Percentiles rank a stretch among this genome's conserved stretches.
Evolutionary conservation across 2,888 invertebrate species (phyloP).

Genomic region (Hyles lineata): DNA sequence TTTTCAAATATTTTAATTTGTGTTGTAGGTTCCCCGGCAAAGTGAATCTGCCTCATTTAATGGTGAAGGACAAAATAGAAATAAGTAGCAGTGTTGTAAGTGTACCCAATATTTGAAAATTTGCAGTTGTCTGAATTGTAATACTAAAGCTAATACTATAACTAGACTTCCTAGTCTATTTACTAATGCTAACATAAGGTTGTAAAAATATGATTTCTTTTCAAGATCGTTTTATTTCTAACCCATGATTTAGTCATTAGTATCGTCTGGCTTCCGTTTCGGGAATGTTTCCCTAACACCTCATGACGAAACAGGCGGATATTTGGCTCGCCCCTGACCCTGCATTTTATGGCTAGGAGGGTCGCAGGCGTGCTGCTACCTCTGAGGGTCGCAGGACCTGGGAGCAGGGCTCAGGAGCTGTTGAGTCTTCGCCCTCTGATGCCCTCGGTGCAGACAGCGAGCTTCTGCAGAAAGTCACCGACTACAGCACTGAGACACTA

Average conservation of each 20-base stretch:
- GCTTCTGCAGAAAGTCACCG: conserved; percentile 71
- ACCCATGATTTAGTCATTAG: too few species aligned
- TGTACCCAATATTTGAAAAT: background rate
- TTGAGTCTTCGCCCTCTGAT: background rate
- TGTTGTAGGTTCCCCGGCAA: conserved; percentile 72
- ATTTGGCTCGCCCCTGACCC: background rate
- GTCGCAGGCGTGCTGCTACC: conserved; percentile 29
- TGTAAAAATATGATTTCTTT: too few species aligned
- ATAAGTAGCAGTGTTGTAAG: conserved; percentile 42
- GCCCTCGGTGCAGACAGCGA: conserved; percentile 67
- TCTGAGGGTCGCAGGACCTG: conserved; percentile 24
- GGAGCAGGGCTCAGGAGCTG: background rate
- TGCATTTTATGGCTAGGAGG: conserved; percentile 29
- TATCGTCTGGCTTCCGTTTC: too few species aligned
- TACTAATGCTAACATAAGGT: too few species aligned
- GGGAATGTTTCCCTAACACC: too few species aligned
- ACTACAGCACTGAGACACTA: conserved; percentile 63
- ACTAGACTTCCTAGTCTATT: too few species aligned
- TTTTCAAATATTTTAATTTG: too few species aligned
- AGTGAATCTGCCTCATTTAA: conserved; percentile 53
- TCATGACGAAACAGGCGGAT: too few species aligned
- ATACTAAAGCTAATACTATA: too few species aligned
- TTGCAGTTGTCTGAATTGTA: background rate
- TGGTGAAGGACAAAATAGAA: conserved; percentile 36
- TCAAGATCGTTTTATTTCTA: too few species aligned